Base-by-base conservation (phyloP, 2,888 invertebrate species). In the Morinoia aosen region DNA sequence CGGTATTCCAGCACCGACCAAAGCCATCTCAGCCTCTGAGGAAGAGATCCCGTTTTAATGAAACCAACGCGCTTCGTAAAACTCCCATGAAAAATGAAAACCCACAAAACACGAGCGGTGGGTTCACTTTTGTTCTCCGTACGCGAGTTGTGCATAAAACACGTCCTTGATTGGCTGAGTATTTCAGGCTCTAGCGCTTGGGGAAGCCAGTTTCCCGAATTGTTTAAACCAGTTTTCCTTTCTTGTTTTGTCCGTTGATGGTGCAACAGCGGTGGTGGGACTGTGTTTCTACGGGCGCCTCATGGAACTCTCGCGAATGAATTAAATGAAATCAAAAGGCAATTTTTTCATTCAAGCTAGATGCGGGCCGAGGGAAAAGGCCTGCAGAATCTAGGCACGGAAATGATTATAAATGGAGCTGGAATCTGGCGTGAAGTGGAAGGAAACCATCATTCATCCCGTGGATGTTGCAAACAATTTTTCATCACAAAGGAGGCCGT, bases 371-470 rank as follows among this genome's bases (percentile, higher is more conserved):
- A 48, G 93, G 93, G 48, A 90, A 48, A 90, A 93, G 56, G 93
- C 56, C 48, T 56, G 93, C 57, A 93, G 93, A 93, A 48, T 93
- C 58, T 48, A 93, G 93, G 57, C 93, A 8, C 93, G 93, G 57
- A 93, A 93, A 93, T 93, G 93, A 93, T 93, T 93, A 93, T 93
- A 93, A 93, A 93, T 93, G 93, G 93, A 57, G 33, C 56, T 57
- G 33, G 57, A 93, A 93, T 93, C 93, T 93, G 93, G 93, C 93
- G 93, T 93, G 93, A 93, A 57, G 93, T 93, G 93, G 93, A 93
- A 93, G 93, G 93, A 93, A 93, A 57, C 93, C 93, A 93, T 93
- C 93, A 93, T 56, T 93, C 93, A 93, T 93, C 93, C 57, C 16
- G 48, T 93, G 93, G 93, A 93, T 93, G 93, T 57, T 56, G 93